Conservation (phyloP, 2,797 vertebrate genomes). For the Ataeniobius toweri region DNA sequence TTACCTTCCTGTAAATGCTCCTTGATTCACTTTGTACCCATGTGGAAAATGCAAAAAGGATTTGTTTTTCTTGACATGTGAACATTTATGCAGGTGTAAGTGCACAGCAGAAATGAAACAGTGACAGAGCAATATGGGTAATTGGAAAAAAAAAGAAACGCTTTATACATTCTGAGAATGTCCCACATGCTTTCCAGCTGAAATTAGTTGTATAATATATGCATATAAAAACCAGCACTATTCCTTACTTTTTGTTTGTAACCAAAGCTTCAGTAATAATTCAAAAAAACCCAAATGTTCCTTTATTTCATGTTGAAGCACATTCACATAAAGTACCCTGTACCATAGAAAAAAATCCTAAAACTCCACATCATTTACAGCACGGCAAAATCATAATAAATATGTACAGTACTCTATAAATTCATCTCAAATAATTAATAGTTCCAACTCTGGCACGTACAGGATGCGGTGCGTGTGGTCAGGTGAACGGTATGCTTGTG, state of each 20-base stretch:
- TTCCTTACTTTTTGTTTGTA: background rate
- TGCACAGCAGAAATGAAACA: background rate
- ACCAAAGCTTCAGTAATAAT: constrained; percentile 74
- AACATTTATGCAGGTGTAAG: background rate
- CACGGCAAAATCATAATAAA: constrained; percentile 79
- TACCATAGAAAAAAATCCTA: constrained; percentile 77
- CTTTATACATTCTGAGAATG: background rate
- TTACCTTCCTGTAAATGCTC: background rate
- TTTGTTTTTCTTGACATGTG: background rate
- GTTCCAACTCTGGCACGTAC: constrained; percentile 59
- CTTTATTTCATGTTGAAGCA: constrained; percentile 70
- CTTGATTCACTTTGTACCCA: no score
- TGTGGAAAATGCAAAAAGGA: background rate
- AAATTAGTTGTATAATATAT: background rate
- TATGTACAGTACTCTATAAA: constrained; percentile 82
- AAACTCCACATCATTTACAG: constrained; percentile 74
- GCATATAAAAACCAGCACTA: background rate
- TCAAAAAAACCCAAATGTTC: constrained; percentile 61
- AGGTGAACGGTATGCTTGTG: constrained; percentile 13
- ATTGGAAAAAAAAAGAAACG: background rate
- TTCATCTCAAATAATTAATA: constrained; percentile 75
- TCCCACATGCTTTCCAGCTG: background rate
- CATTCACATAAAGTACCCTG: constrained; percentile 60
- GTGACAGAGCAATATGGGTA: background rate
- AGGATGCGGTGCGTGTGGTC: constrained; percentile 35